A percentile compares a stretch with the other conserved stretches of the same genome.
Conservation (phyloP, 1,140 invertebrate genomes). For the Drosophila tristis region DNA sequence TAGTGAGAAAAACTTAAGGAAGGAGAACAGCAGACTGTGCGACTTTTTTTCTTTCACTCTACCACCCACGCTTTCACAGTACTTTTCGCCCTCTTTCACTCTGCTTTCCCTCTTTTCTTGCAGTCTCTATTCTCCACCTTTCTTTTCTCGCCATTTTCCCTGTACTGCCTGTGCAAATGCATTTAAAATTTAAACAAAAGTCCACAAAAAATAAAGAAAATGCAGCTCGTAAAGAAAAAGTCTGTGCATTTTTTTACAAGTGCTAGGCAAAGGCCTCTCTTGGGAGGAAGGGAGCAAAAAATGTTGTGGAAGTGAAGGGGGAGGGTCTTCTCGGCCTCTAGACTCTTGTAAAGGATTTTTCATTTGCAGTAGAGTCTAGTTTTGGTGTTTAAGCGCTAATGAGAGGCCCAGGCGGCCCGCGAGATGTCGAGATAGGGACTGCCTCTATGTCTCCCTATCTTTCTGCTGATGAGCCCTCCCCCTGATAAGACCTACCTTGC, state of each 20-base stretch:
- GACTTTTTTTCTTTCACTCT: conserved; percentile 1
- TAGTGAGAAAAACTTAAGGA: conserved; percentile 23
- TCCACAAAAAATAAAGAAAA: conserved; percentile 46
- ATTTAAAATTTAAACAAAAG: conserved; percentile 66
- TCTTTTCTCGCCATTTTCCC: too few relatives aligned
- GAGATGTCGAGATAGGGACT: too few relatives aligned
- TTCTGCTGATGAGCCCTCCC: conserved; percentile 1
- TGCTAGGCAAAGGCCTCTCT: too few relatives aligned
- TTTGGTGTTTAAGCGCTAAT: conserved; percentile 24
- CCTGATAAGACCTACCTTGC: background rate
- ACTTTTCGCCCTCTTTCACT: background rate
- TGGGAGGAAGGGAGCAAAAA: conserved; percentile 3
- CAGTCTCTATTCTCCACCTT: too few relatives aligned
- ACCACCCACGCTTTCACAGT: background rate
- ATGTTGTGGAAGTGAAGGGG: conserved; percentile 35
- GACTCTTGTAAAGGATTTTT: background rate
- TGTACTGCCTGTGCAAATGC: background rate
- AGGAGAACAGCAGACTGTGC: conserved; percentile 6
- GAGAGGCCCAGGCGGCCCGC: conserved; percentile 36
- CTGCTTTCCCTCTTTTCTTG: too few relatives aligned
- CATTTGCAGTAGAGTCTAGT: conserved; percentile 6
- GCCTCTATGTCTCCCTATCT: background rate
- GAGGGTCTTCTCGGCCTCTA: conserved; percentile 19
- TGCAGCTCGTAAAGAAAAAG: background rate
- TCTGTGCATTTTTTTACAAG: too few relatives aligned